These are phyloP conservation scores for Matsumurasca onukii DNA, from an alignment of 1,140 invertebrate genomes.

Conservation along the genomic window DNA sequence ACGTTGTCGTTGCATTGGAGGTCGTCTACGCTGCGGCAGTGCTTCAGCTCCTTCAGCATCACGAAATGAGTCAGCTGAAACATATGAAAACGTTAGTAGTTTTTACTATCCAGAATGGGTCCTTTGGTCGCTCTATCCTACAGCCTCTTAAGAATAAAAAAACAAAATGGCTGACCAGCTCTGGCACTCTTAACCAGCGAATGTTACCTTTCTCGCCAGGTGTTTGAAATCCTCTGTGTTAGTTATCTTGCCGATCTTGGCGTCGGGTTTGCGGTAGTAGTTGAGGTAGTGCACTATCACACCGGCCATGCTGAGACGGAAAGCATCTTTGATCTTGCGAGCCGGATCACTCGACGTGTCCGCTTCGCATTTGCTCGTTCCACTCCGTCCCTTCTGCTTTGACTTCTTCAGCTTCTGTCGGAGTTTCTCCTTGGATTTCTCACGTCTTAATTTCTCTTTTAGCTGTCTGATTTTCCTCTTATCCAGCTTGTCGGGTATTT, in stretches of 20 bases:
- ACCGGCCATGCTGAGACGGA: constrained; percentile 83
- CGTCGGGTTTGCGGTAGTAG: constrained; percentile 83
- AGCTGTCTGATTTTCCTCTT: constrained; percentile 57
- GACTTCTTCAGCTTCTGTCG: constrained; percentile 38
- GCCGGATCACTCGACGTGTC: constrained; percentile 55
- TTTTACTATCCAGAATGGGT: too few species aligned
- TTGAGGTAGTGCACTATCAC: constrained; percentile 89
- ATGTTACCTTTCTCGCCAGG: constrained; percentile 88
- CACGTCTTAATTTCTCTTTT: constrained; percentile 71
- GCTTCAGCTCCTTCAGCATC: constrained; percentile 87
- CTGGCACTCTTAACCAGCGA: too few species aligned
- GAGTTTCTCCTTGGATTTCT: constrained; percentile 60
- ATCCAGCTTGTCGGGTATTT: constrained; percentile 67
- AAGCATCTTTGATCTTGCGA: constrained; percentile 80
- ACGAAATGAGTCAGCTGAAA: constrained; percentile 93
- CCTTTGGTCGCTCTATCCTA: too few species aligned
- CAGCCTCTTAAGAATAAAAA: too few species aligned
- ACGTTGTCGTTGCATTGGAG: constrained; percentile 90
- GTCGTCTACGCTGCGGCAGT: constrained; percentile 84
- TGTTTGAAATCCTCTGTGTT: constrained; percentile 95
- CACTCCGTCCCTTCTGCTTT: constrained; percentile 24
- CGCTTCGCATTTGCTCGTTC: constrained; percentile 43
- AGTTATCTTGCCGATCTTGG: constrained; percentile 80
- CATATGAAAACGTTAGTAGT: too few species aligned
- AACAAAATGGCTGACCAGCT: too few species aligned